Percentiles rank a stretch among this genome's conserved stretches.
These are phyloP conservation scores for Datnioides undecimradiatus DNA, from an alignment of 2,113 vertebrate species.

Conservation along the genomic window DNA sequence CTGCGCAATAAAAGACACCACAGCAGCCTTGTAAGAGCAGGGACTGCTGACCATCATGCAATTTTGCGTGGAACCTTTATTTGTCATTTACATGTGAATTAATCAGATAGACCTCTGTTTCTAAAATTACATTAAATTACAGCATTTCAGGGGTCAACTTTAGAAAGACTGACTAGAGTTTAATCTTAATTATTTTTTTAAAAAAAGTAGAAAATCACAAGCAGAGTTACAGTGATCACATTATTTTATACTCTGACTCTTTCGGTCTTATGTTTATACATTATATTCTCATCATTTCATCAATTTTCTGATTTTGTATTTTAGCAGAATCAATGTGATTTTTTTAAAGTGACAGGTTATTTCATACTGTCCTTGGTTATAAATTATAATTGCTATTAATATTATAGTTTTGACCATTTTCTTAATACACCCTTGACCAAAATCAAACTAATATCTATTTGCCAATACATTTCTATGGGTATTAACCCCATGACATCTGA, in stretches of 20 bases:
- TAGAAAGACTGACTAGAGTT: too few relatives aligned
- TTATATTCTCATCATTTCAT: neutral
- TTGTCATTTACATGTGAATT: slow-evolving; percentile 2
- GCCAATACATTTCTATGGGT: neutral
- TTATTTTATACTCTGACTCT: neutral
- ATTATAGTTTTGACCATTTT: neutral
- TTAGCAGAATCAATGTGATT: neutral
- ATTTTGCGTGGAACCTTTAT: neutral
- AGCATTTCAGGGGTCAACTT: slow-evolving; percentile 27
- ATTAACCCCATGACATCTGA: neutral
- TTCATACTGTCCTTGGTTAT: neutral
- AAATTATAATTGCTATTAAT: neutral
- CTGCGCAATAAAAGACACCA: slow-evolving; percentile 39
- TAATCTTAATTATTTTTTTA: too few relatives aligned
- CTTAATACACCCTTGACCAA: neutral
- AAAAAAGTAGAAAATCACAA: neutral
- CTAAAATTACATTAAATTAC: slow-evolving; percentile 33
- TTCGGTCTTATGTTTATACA: neutral
- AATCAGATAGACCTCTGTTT: slow-evolving; percentile 21
- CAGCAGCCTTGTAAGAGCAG: neutral
- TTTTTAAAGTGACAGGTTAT: neutral
- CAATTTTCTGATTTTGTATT: neutral
- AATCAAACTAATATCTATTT: neutral
- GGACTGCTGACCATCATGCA: slow-evolving; percentile 11
- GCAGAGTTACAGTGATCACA: neutral